These are phyloP conservation scores for Morpho deidamia DNA, from an alignment of 2,888 invertebrate genomes.

Conservation along the genomic window DNA sequence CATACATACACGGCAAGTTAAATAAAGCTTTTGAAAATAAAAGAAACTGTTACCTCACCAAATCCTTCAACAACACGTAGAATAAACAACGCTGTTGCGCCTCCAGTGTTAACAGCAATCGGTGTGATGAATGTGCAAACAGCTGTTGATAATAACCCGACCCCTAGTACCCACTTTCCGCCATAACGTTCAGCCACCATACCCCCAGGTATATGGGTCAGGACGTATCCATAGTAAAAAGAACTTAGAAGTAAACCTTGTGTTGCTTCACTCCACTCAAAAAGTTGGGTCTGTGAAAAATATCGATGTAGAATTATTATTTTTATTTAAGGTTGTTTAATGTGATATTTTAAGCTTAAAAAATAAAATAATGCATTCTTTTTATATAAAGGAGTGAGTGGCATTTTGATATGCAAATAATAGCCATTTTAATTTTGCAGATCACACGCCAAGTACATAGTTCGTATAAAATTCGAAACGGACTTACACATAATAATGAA, in stretches of 20 bases:
- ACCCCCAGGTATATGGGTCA: conserved; percentile 91
- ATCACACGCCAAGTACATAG: too few relatives aligned
- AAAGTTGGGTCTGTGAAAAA: conserved; percentile 34
- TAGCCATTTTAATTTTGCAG: too few relatives aligned
- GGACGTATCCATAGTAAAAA: conserved; percentile 91
- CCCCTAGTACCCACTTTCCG: conserved; percentile 89
- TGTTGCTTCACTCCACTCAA: conserved; percentile 83
- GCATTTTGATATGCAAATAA: too few relatives aligned
- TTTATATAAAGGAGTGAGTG: too few relatives aligned
- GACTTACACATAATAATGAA: too few relatives aligned
- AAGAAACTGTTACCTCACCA: conserved; percentile 80
- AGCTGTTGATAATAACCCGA: conserved; percentile 89
- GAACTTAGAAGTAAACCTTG: conserved; percentile 88
- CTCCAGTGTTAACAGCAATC: conserved; percentile 78
- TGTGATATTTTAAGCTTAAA: too few relatives aligned
- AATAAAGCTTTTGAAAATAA: too few relatives aligned
- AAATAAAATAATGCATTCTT: too few relatives aligned
- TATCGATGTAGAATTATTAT: not conserved
- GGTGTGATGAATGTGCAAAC: conserved; percentile 90
- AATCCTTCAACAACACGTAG: conserved; percentile 74
- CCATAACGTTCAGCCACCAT: conserved; percentile 88
- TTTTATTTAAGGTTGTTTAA: too few relatives aligned
- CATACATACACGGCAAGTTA: too few relatives aligned
- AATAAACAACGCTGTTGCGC: conserved; percentile 74
- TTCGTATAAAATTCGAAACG: too few relatives aligned